Base-by-base conservation (phyloP, 2,113 vertebrate species). In the Apeltes quadracus region DNA sequence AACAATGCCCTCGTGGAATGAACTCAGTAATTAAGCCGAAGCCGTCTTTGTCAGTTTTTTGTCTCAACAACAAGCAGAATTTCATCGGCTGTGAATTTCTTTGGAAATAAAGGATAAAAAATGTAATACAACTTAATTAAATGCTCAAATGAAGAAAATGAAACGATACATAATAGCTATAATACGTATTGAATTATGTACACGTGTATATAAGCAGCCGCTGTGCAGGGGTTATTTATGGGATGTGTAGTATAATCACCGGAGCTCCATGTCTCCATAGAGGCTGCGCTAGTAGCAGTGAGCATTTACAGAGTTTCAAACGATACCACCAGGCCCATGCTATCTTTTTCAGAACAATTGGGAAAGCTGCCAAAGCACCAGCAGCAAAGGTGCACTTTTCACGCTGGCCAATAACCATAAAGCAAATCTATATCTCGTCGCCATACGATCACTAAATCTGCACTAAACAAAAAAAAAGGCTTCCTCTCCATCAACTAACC, bases 311-410 rank as follows among this genome's bases (percentile, higher is more conserved):
- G 71, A 58, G 62, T 87, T 84, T 66, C 78, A 81, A 78, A 88
- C 79, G 79, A 87, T 56, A 46, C 82, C 76, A 20, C 29, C 15
- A 68, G 74, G 69, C 70, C 71, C 69, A 67, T 2, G 62, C 78
- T 51, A 85, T 90, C 82, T 46, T 69, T 88, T 79, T 82, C 76
- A 76, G 72, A 83, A 86, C 87, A 90, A 80, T 85, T 89, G 87
- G 87, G 89, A 88, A 11, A 0, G 4, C 23, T 2, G 84, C 87
- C 89, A 89, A 84, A 84, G 76, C 80, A 61, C 72, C 77, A 46
- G 79, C 78, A 29, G 88, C 46, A 51, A 57, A 75, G 85, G 76
- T 81, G 63, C 81, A 79, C 79, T 79, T 72, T 65, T 27, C 81
- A 78, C 13, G 0, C 46, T n/a, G 73, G 75, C 81, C 86, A 88